Evolutionary conservation across 2,113 vertebrate genomes (phyloP), one percentile per base, ranked within the genome.

Genomic region (Antechinus flavipes): DNA sequence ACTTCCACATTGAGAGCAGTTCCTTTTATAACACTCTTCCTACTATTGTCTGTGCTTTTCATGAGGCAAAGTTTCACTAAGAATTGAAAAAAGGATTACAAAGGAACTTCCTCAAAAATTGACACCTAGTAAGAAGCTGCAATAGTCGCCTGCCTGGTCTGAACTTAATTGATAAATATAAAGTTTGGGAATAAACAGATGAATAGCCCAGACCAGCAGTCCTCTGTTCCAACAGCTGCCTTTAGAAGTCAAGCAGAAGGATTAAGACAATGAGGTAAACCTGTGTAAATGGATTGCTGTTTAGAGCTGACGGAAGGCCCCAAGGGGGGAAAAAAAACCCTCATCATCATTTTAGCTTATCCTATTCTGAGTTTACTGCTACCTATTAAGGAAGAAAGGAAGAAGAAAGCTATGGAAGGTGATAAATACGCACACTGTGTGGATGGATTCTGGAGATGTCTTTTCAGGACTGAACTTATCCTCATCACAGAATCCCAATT

Each of bases 351-450:
- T 19, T 16, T 84, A 42, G n/a, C 3, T 49, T 26, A 2, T 6
- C 42, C 3, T 12, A 30, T 52, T 90, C 68, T 53, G 7, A 0
- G 8, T 0, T 26, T 91, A 91, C 53, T 1, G 0, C 42, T 42
- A 1, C 11, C 54, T 47, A 7, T 16, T 26, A 49, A 46, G 55
- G 47, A 52, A 8, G 23, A 47, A 47, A 47, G 56, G 16, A 90
- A 56, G 23, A 47, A 93, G 54, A 0, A 52, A 92, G n/a, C 90
- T n/a, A 7, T 12, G 9, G 2, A 24, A 7, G 3, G 53, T 1
- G 0, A 55, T 5, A 27, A 1, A 0, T 0, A 25, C 23, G 11
- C 0, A 12, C 8, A 11, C 68, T n/a, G 68, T 30, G 22, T 5
- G 22, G 0, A 8, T 35, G 24, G 14, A 24, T 76, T 25, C 25